These are phyloP conservation scores for Erebia ligea DNA, from an alignment of 2,888 invertebrate species.

Conservation along the genomic window DNA sequence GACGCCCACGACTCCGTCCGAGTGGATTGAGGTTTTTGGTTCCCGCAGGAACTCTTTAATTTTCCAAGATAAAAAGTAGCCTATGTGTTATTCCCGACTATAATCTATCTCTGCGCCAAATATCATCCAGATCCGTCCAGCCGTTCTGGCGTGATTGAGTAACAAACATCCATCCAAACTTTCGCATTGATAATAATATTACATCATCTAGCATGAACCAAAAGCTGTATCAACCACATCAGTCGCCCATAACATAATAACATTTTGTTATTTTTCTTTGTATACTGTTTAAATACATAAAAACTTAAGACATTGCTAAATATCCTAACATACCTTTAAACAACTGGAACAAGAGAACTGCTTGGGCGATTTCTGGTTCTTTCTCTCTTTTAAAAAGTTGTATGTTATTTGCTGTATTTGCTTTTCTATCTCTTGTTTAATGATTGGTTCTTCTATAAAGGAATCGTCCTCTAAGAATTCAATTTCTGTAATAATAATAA, in stretches of 20 bases:
- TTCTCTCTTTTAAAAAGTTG: background rate
- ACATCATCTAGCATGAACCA: too few species aligned
- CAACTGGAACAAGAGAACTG: constrained; percentile 46
- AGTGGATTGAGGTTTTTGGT: too few species aligned
- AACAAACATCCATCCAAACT: too few species aligned
- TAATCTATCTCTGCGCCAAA: too few species aligned
- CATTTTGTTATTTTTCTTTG: too few species aligned
- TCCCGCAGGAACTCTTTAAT: background rate
- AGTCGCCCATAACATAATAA: too few species aligned
- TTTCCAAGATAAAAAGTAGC: background rate
- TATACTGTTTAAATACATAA: background rate
- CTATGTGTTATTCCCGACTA: too few species aligned
- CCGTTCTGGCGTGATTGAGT: too few species aligned
- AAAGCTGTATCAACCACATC: too few species aligned
- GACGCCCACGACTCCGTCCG: too few species aligned
- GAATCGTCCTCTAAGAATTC: constrained; percentile 57
- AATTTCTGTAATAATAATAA: constrained; percentile 46
- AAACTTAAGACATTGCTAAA: background rate
- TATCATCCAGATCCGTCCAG: too few species aligned
- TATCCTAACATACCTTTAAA: constrained; percentile 47
- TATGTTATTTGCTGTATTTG: constrained; percentile 34
- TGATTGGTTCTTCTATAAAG: constrained; percentile 30
- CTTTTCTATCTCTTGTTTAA: background rate
- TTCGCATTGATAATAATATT: too few species aligned
- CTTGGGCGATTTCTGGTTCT: constrained; percentile 18